Evolutionary conservation across 2,797 vertebrate genomes (phyloP).

Genomic region (Lutjanus argentimaculatus): DNA sequence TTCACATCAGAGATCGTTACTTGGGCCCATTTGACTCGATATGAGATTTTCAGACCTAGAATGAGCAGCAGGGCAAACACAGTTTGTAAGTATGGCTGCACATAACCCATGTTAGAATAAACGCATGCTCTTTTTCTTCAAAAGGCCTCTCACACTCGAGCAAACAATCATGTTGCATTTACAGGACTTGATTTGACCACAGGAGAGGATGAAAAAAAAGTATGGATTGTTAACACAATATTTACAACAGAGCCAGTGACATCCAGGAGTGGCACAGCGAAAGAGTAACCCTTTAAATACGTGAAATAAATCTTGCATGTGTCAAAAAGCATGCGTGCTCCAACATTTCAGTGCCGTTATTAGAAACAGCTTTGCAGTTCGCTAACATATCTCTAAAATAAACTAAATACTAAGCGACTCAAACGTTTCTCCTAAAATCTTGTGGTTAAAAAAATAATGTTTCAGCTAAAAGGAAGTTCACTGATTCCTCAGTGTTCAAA

Average conservation of each 20-base stretch:
- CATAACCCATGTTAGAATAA: not conserved
- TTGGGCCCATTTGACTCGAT: conserved; percentile 84
- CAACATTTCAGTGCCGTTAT: not conserved
- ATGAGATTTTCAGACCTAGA: conserved; percentile 68
- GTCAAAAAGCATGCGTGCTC: not conserved
- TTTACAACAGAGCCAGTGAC: not conserved
- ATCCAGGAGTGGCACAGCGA: not conserved
- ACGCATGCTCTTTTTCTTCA: not conserved
- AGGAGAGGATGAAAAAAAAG: not conserved
- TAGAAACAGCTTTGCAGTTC: not conserved
- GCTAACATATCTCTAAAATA: not conserved
- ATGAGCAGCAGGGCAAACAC: conserved; percentile 43
- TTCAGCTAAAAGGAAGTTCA: not conserved
- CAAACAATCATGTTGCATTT: not conserved
- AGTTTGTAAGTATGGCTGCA: not conserved
- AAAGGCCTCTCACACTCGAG: not conserved
- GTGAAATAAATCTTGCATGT: not conserved
- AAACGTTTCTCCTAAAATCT: not conserved
- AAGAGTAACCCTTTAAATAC: not conserved
- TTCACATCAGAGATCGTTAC: conserved; percentile 95
- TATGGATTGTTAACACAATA: not conserved
- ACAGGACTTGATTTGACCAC: not conserved
- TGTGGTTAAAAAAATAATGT: not conserved
- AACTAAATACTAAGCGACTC: not conserved
- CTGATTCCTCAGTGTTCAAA: not conserved